Base-by-base conservation (phyloP, 2,797 vertebrate genomes). In the Salmo trutta region DNA sequence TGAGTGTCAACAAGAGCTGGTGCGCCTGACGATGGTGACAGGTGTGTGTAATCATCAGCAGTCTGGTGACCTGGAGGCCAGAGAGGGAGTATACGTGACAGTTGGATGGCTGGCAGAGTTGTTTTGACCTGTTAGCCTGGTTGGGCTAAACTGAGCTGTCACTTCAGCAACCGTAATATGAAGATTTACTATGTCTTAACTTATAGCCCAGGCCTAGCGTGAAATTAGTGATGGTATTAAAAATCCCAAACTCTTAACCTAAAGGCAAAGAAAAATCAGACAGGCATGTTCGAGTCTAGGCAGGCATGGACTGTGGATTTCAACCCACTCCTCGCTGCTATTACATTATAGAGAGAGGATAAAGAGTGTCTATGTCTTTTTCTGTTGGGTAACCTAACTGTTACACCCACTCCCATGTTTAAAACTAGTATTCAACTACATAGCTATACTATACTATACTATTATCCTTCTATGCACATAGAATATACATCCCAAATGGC, bases 231-330 rank as follows among this genome's bases (percentile, higher is more conserved):
- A 59, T 75, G 78, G 10, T 51, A 82, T 77, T 73, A 80, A 21
- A 56, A 81, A 24, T 4, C 27, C 4, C 3, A 31, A 19, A 64
- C 21, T 27, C 21, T 64, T 21, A 64, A 64, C 47, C 87, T 74
- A 59, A 53, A 12, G 64, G 86, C 82, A 21, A 76, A 81, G 80
- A 3, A 0, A 29, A 24, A 68, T 84, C 72, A 82, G 33, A 76
- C 82, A 75, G 59, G 82, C 52, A 80, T 80, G 74, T 79, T 31
- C 81, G 36, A 27, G 79, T 72, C 47, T 56, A 24, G 29, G n/a
- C 71, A 78, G 19, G 79, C 71, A n/a, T 15, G 27, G 24, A 19
- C 31, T 4, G 19, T 10, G 47, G 15, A 29, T 27, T 14, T 14
- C 14, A 12, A 65, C 3, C 64, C 36, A n/a, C 31, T 62, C n/a